These are phyloP conservation scores for Cyclina sinensis DNA, from an alignment of 1,140 invertebrate species.

Conservation along the genomic window DNA sequence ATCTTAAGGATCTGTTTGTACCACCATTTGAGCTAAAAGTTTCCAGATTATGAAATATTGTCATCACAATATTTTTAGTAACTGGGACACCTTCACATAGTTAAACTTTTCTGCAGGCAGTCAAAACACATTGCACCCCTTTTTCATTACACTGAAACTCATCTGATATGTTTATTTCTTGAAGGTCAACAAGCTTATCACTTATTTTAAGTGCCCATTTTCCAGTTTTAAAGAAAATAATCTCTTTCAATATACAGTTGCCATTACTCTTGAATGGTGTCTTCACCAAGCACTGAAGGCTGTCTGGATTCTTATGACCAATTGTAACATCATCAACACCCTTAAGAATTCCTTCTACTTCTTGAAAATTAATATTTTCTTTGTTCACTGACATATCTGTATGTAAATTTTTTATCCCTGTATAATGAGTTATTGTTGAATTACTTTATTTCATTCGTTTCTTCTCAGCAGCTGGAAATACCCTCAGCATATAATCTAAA, in stretches of 20 bases:
- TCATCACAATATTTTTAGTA: slow-evolving; percentile 5
- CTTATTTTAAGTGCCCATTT: background rate
- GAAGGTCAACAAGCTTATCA: background rate
- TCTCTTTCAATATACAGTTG: background rate
- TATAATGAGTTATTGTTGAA: background rate
- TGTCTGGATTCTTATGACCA: background rate
- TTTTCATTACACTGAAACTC: background rate
- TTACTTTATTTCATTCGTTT: background rate
- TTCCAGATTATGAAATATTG: slow-evolving; percentile 41
- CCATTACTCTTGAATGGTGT: background rate
- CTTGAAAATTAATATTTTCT: background rate
- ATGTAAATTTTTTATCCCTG: background rate
- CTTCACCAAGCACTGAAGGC: background rate
- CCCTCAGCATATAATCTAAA: background rate
- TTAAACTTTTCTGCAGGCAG: background rate
- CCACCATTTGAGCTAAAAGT: background rate
- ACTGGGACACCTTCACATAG: slow-evolving; percentile 28
- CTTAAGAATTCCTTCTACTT: background rate
- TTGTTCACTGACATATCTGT: background rate
- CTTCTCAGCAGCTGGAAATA: slow-evolving; percentile 1
- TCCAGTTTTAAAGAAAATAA: background rate
- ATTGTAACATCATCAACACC: background rate
- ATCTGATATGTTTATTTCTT: background rate
- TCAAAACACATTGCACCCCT: background rate
- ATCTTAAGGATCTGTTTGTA: slow-evolving; percentile 1